Conservation (phyloP, 2,888 invertebrate species). For the Dorcus parallelipipedus region DNA sequence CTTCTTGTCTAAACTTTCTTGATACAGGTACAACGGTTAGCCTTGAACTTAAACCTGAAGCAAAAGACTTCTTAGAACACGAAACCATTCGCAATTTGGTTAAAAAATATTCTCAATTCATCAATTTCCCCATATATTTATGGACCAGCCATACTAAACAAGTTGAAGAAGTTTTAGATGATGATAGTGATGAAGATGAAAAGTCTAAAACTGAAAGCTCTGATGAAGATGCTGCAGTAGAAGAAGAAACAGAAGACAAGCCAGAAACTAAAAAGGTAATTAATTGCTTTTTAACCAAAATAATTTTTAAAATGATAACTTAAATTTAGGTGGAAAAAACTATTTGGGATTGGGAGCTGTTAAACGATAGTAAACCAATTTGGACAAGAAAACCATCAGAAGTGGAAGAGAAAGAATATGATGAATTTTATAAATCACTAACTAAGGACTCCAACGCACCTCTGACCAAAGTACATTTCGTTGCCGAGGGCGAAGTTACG, state of each 20-base stretch:
- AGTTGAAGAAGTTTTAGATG: constrained; percentile 67
- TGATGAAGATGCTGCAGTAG: constrained; percentile 64
- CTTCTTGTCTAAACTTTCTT: constrained; percentile 8
- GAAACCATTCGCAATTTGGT: constrained; percentile 87
- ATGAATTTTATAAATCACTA: constrained; percentile 91
- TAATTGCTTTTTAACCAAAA: constrained; percentile 5
- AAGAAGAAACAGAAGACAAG: constrained; percentile 65
- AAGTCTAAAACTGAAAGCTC: constrained; percentile 54
- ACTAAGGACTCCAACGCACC: constrained; percentile 87
- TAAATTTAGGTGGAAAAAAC: constrained; percentile 73
- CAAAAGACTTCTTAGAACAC: constrained; percentile 90
- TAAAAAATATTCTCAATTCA: constrained; percentile 98
- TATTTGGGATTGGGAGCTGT: constrained; percentile 95
- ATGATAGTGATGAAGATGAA: constrained; percentile 54
- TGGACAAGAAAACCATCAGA: constrained; percentile 93
- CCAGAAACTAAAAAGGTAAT: constrained; percentile 73
- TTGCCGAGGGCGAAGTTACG: constrained; percentile 98
- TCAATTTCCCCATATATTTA: constrained; percentile 96
- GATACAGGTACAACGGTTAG: constrained; percentile 52
- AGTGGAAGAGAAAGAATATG: constrained; percentile 85
- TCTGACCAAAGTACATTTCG: constrained; percentile 87
- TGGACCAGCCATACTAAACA: constrained; percentile 77
- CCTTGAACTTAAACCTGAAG: constrained; percentile 94
- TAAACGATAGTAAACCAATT: constrained; percentile 97
- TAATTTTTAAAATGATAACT: neutral